A percentile compares a stretch with the other conserved stretches of the same genome.
Evolutionary conservation across 2,113 vertebrate genomes (phyloP).

Genomic region (Ursus arctos): DNA sequence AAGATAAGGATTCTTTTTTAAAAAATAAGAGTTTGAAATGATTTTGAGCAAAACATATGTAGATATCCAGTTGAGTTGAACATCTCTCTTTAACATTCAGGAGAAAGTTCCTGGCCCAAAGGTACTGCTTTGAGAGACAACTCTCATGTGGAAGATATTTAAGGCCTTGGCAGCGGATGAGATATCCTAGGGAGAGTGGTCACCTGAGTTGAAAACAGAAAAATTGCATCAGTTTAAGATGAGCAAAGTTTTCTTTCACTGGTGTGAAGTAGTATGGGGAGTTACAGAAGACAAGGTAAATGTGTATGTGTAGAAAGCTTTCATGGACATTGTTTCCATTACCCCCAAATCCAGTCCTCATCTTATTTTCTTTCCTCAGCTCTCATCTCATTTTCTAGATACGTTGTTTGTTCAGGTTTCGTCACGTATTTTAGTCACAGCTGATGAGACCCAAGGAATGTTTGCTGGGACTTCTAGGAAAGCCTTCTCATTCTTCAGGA

Average conservation of each 20-base stretch:
- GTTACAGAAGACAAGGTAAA: not conserved
- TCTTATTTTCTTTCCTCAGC: not conserved
- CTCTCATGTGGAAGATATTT: not conserved
- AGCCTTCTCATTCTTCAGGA: not conserved
- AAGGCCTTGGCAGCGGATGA: not conserved
- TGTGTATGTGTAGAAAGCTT: not conserved
- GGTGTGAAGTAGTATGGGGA: not conserved
- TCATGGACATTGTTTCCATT: not conserved
- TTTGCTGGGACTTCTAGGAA: not conserved
- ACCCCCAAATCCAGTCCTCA: not conserved
- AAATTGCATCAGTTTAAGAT: not conserved
- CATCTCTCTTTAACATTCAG: not conserved
- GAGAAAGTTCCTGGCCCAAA: not conserved
- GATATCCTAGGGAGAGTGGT: not conserved
- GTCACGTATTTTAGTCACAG: not conserved
- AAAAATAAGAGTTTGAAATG: conserved; percentile 21
- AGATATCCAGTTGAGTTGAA: not conserved
- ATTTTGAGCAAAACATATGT: conserved; percentile 12
- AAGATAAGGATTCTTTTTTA: not conserved
- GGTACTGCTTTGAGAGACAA: not conserved
- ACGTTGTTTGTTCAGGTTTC: not conserved
- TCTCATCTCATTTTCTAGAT: not conserved
- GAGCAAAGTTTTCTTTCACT: not conserved
- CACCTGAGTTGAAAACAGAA: not conserved
- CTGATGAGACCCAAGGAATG: not conserved